phyloP scores from a whole-genome alignment of 2,113 vertebrate species.

The Callopanchax toddi region DNA sequence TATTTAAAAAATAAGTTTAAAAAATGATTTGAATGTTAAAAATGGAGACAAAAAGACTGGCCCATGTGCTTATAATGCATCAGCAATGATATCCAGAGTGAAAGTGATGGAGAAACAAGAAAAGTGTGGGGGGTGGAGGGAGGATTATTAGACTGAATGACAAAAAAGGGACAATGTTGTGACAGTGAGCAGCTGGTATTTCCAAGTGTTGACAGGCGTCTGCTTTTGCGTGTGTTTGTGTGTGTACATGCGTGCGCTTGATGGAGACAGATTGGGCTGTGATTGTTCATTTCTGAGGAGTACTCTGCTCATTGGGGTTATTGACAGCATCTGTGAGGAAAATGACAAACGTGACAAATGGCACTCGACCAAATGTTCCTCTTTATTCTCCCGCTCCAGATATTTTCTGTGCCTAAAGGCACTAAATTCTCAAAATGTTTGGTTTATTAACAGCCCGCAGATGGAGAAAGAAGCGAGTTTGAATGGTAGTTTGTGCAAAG shows the following conservation, averaged over 20 bases:
- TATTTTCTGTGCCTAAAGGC: constrained; percentile 29
- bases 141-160: constrained; percentile 60
- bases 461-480: constrained; percentile 21
- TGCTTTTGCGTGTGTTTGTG: constrained; percentile 5
- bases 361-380: constrained; percentile 62
- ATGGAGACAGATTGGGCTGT: constrained; percentile 78
- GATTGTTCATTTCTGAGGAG: constrained; percentile 74
- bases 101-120: neutral
- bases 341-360: constrained; percentile 67
- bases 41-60: neutral
- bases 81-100: constrained; percentile 20
- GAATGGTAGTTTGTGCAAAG: constrained; percentile 31
- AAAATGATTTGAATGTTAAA: no score
- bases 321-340: constrained; percentile 73
- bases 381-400: constrained; percentile 38
- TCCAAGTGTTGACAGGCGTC: constrained; percentile 64
- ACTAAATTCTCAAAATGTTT: constrained; percentile 16
- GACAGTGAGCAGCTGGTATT: constrained; percentile 77
- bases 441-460: constrained; percentile 31
- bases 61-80: constrained; percentile 38
- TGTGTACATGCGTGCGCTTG: constrained; percentile 25
- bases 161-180: constrained; percentile 65
- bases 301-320: constrained; percentile 66
- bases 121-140: no score
- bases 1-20: no score